phyloP scores from a whole-genome alignment of 2,113 vertebrate genomes.

The Numenius arquata region DNA sequence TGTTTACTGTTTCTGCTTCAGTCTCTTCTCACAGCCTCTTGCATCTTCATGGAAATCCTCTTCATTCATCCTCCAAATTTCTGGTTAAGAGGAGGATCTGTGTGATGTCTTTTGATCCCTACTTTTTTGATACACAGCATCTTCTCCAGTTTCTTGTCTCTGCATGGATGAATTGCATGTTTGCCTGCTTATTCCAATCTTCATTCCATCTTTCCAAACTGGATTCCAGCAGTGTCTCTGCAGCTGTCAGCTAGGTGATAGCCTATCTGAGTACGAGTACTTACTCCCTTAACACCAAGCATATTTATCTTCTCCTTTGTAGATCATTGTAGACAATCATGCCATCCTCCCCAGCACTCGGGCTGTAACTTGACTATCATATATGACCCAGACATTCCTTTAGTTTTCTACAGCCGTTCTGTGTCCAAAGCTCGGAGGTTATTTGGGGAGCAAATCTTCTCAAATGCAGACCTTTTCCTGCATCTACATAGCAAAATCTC shows the following conservation, averaged over 20 bases:
- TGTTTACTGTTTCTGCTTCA: background rate
- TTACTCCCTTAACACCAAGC: background rate
- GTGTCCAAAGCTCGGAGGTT: background rate
- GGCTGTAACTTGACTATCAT: background rate
- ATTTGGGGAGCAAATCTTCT: background rate
- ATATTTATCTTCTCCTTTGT: background rate
- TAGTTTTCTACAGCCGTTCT: background rate
- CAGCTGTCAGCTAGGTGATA: background rate
- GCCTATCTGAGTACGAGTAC: background rate
- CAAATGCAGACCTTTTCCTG: background rate
- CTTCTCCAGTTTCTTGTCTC: background rate
- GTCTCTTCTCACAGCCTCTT: background rate
- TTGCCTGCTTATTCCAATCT: background rate
- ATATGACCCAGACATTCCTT: background rate
- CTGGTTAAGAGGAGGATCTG: rapidly evolving
- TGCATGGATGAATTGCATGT: background rate
- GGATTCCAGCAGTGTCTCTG: background rate
- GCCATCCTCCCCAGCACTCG: background rate
- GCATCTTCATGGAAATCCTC: background rate
- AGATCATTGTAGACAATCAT: background rate
- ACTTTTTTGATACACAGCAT: background rate
- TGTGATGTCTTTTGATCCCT: background rate
- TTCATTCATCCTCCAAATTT: background rate
- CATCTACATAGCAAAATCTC: background rate
- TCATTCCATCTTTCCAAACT: background rate